A percentile compares a stretch with the other conserved stretches of the same genome.
Evolutionary conservation across 2,797 vertebrate species (phyloP).

Genomic region (Tapirus indicus): DNA sequence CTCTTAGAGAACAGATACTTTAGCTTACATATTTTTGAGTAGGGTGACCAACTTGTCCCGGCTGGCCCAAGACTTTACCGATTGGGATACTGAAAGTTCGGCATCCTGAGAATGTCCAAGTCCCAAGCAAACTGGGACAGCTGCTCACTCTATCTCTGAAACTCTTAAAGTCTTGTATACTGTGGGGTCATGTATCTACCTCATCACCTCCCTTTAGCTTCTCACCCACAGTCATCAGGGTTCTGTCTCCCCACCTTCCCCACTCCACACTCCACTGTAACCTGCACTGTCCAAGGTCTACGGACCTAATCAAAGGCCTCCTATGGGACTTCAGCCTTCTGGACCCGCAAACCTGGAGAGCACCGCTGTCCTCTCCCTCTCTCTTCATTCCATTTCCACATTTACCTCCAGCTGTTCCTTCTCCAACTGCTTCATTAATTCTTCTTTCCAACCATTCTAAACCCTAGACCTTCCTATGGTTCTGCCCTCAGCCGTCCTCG

Average conservation of each 20-base stretch:
- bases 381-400: not conserved
- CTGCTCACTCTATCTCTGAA: not conserved
- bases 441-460: not conserved
- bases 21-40: not conserved
- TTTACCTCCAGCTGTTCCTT: not conserved
- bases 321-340: not conserved
- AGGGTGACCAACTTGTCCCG: not conserved
- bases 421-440: not conserved
- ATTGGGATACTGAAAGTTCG: not conserved
- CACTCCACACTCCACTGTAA: not conserved
- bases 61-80: not conserved
- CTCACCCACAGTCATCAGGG: not conserved
- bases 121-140: not conserved
- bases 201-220: not conserved
- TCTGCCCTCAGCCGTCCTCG: not conserved
- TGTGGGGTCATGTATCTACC: not conserved
- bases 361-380: too few relatives aligned
- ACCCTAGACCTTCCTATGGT: not conserved
- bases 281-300: not conserved
- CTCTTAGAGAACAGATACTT: not conserved
- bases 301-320: not conserved
- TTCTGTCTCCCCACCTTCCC: not conserved
- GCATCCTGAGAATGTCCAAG: not conserved
- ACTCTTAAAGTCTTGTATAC: not conserved
- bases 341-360: accelerated